Percentiles rank a stretch among this genome's conserved stretches.
phyloP scores from a whole-genome alignment of 2,888 invertebrate species.

The Xanthorhoe spadicearia region DNA sequence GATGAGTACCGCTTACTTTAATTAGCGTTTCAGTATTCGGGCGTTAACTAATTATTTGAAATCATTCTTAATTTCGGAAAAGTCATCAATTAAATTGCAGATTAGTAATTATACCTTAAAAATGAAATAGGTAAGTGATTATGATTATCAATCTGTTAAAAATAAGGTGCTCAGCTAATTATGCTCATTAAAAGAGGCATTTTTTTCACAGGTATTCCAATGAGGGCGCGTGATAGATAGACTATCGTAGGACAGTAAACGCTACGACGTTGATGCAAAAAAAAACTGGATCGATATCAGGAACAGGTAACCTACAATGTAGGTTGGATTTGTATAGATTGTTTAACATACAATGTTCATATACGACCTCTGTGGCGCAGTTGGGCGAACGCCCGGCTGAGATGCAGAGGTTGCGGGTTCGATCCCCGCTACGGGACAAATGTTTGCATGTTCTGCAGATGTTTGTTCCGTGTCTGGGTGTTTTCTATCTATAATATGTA shows the following conservation, averaged over 20 bases:
- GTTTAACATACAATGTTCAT: not conserved
- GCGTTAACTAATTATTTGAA: too few species aligned
- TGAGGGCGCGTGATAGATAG: not conserved
- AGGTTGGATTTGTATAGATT: not conserved
- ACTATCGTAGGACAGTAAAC: too few species aligned
- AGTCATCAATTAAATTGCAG: not conserved
- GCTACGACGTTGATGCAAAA: not conserved
- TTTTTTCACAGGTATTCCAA: not conserved
- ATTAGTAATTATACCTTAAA: too few species aligned
- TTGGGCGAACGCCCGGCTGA: too few species aligned
- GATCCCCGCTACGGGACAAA: too few species aligned
- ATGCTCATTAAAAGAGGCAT: not conserved
- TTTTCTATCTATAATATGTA: too few species aligned
- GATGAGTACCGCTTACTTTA: too few species aligned
- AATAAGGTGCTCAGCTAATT: not conserved
- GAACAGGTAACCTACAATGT: not conserved
- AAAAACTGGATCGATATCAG: not conserved
- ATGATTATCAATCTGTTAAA: not conserved
- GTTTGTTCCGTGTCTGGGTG: too few species aligned
- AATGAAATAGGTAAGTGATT: not conserved
- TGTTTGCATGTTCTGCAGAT: too few species aligned
- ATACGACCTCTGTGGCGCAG: too few species aligned
- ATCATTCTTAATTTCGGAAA: not conserved
- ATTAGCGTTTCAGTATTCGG: too few species aligned
- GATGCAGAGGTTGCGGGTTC: too few species aligned